phyloP scores from a whole-genome alignment of 2,113 vertebrate species.

The Neogobius melanostomus region DNA sequence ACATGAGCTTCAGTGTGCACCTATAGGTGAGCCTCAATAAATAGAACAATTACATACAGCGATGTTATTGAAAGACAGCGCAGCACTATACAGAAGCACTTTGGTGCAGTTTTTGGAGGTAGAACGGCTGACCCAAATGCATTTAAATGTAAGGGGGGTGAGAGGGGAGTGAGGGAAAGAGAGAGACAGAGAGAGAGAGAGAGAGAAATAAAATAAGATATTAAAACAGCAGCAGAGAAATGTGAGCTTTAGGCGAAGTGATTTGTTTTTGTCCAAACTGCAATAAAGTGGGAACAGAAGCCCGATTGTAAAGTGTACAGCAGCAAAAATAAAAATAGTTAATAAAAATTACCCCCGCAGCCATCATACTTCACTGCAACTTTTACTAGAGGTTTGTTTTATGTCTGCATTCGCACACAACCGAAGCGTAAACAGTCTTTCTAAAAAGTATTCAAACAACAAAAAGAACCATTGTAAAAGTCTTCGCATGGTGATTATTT shows the following conservation, averaged over 20 bases:
- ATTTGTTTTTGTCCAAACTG: constrained; percentile 58
- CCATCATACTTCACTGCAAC: constrained; percentile 16
- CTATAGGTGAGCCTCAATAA: constrained; percentile 43
- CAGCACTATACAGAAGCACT: constrained; percentile 42
- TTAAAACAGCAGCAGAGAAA: constrained; percentile 54
- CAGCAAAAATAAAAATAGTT: constrained; percentile 38
- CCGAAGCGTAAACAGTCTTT: constrained; percentile 14
- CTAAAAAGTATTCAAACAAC: not conserved
- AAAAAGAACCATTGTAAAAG: not conserved
- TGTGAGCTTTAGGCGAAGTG: constrained; percentile 58
- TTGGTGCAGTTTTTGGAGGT: constrained; percentile 56
- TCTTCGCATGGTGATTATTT: not conserved
- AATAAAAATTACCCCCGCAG: constrained; percentile 50
- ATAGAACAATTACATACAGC: constrained; percentile 40
- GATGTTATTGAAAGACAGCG: constrained; percentile 27
- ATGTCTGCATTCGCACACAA: constrained; percentile 19
- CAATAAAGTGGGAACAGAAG: constrained; percentile 48
- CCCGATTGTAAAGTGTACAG: constrained; percentile 22
- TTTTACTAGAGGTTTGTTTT: constrained; percentile 30
- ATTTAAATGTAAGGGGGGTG: constrained; percentile 67
- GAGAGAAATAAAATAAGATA: constrained; percentile 47
- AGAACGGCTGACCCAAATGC: constrained; percentile 75
- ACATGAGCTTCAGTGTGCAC: not conserved
- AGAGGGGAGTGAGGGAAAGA: constrained; percentile 4
- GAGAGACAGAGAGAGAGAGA: constrained; percentile 43